phyloP scores from a whole-genome alignment of 2,888 invertebrate species.

The Pandemis corylana region DNA sequence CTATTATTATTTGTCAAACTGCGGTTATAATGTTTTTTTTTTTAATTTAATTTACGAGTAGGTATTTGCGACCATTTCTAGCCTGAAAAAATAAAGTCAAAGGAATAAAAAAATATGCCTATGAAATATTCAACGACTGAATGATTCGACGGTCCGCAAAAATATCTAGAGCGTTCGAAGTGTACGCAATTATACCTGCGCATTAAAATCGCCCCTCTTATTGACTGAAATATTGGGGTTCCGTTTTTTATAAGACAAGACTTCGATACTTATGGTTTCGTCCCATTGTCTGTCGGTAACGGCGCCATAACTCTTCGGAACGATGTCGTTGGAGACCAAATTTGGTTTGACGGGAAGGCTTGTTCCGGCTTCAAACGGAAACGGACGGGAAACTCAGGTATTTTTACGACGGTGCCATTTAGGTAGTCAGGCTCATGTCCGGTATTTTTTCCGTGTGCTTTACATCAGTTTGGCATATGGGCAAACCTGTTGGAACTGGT shows the following conservation, averaged over 20 bases:
- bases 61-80: neutral
- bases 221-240: constrained; percentile 13
- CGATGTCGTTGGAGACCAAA: constrained; percentile 30
- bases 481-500: neutral
- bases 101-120: constrained; percentile 10
- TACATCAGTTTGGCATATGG: neutral
- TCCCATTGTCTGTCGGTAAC: constrained; percentile 30
- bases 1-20: too few species aligned
- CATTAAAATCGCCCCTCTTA: constrained; percentile 4
- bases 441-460: constrained; percentile 9
- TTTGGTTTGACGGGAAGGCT: constrained; percentile 34
- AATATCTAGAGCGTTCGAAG: constrained; percentile 12
- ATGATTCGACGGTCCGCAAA: constrained; percentile 2
- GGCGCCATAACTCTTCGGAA: constrained; percentile 23
- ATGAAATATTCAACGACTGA: constrained; percentile 32
- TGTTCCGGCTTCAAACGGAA: constrained; percentile 21
- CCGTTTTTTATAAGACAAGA: constrained; percentile 20
- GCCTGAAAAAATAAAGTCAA: constrained; percentile 12
- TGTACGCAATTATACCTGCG: constrained; percentile 20
- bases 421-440: constrained; percentile 8
- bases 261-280: constrained; percentile 18
- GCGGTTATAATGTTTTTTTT: too few species aligned
- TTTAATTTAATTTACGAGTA: too few species aligned
- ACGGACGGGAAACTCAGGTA: constrained; percentile 25
- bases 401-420: constrained; percentile 22